Conservation (phyloP, 2,797 vertebrate species). For the Pseudopleuronectes americanus region DNA sequence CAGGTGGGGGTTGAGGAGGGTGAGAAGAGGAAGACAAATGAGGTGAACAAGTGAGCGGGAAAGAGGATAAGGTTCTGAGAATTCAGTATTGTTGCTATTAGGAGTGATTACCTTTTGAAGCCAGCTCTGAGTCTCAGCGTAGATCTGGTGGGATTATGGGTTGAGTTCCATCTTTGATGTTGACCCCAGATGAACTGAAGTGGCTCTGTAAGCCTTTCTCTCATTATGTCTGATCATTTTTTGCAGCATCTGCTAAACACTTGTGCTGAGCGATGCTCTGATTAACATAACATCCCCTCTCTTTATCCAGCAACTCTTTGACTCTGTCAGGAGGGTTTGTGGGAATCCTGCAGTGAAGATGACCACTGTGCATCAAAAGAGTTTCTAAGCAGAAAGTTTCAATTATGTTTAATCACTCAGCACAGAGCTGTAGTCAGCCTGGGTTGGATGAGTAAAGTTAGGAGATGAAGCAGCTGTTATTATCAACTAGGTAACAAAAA, state of each 20-base stretch:
- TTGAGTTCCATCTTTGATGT: constrained; percentile 42
- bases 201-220: constrained; percentile 24
- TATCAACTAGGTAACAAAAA: no score
- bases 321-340: neutral
- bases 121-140: constrained; percentile 13
- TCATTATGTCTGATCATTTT: constrained; percentile 20
- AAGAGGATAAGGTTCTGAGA: constrained; percentile 23
- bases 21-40: constrained; percentile 37
- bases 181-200: constrained; percentile 45
- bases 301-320: neutral
- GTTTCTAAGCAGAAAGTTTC: neutral
- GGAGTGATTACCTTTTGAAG: constrained; percentile 50
- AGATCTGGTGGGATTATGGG: constrained; percentile 45
- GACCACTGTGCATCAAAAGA: neutral
- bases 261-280: neutral
- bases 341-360: constrained; percentile 5
- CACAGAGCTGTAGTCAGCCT: neutral
- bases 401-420: no score
- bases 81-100: constrained; percentile 43
- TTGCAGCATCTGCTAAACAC: constrained; percentile 15
- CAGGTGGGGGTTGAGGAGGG: constrained; percentile 3
- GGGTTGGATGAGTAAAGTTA: neutral
- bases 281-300: neutral
- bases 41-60: constrained; percentile 31
- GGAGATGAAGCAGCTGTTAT: no score